Evolutionary conservation across 2,113 vertebrate genomes (phyloP).

Genomic region (Xiphorhynchus elegans): DNA sequence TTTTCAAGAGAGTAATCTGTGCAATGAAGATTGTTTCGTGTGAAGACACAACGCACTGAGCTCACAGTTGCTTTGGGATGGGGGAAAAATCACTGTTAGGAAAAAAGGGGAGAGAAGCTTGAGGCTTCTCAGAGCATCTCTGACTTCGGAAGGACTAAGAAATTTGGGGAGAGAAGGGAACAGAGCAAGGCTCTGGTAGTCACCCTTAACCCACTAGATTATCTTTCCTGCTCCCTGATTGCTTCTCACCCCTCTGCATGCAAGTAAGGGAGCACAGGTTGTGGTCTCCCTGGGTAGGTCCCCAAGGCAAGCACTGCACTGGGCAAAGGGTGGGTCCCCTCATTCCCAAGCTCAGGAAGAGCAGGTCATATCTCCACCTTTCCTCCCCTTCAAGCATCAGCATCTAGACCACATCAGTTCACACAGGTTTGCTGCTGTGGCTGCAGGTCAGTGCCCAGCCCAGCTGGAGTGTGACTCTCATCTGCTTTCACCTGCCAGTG

Average conservation of each 20-base stretch:
- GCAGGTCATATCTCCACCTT: background rate
- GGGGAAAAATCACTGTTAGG: too few species aligned
- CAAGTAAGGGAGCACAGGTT: background rate
- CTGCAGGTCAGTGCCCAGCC: background rate
- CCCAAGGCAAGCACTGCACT: background rate
- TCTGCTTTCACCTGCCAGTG: background rate
- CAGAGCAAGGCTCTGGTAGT: background rate
- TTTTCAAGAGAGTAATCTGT: too few species aligned
- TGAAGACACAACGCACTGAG: too few species aligned
- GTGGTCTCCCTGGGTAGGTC: background rate
- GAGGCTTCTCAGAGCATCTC: too few species aligned
- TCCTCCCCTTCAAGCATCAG: background rate
- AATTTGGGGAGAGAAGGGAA: background rate
- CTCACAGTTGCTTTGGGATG: too few species aligned
- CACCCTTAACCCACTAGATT: background rate
- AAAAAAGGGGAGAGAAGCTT: too few species aligned
- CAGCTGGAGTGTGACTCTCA: background rate
- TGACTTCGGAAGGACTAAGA: background rate
- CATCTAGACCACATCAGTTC: background rate
- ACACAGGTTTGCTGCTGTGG: background rate
- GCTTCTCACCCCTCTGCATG: background rate
- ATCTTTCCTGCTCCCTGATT: background rate
- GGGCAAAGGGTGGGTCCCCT: background rate
- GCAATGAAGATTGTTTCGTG: too few species aligned
- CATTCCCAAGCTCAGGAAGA: background rate